phyloP scores from a whole-genome alignment of 2,888 invertebrate genomes.

The Rhagonycha fulva region DNA sequence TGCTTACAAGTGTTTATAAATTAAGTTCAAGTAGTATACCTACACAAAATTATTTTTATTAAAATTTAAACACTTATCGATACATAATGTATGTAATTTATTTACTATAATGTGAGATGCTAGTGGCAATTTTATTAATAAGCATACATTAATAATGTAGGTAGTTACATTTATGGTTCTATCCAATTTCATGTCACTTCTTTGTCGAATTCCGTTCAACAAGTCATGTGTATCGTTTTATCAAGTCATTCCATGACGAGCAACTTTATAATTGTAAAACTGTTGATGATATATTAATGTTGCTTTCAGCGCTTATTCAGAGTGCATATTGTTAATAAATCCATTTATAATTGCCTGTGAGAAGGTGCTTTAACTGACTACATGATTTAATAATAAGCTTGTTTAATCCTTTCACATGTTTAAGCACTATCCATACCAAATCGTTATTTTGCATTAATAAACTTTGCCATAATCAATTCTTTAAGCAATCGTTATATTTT shows the following conservation, averaged over 20 bases:
- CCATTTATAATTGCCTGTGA: conserved; percentile 45
- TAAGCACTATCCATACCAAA: conserved; percentile 4
- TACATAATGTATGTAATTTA: background rate
- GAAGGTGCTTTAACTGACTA: conserved; percentile 36
- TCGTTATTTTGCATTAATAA: background rate
- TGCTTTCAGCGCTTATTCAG: conserved; percentile 42
- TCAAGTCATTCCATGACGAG: conserved; percentile 42
- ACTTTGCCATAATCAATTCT: background rate
- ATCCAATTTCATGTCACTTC: conserved; percentile 40
- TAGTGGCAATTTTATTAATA: conserved; percentile 34
- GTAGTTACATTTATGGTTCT: conserved; percentile 31
- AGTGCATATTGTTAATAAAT: conserved; percentile 45
- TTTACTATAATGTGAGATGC: conserved; percentile 8
- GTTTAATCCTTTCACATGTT: conserved; percentile 16
- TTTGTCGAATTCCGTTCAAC: conserved; percentile 41
- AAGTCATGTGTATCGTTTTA: conserved; percentile 41
- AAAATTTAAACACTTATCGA: background rate
- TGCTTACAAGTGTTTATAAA: background rate
- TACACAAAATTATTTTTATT: background rate
- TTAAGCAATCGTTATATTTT: background rate
- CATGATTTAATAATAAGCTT: conserved; percentile 27
- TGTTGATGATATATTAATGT: conserved; percentile 46
- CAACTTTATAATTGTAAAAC: conserved; percentile 46
- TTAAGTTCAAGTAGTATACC: background rate
- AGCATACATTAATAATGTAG: conserved; percentile 30